Evolutionary conservation across 2,888 invertebrate genomes (phyloP).

Genomic region (Scaptomyza cyrtandrae): DNA sequence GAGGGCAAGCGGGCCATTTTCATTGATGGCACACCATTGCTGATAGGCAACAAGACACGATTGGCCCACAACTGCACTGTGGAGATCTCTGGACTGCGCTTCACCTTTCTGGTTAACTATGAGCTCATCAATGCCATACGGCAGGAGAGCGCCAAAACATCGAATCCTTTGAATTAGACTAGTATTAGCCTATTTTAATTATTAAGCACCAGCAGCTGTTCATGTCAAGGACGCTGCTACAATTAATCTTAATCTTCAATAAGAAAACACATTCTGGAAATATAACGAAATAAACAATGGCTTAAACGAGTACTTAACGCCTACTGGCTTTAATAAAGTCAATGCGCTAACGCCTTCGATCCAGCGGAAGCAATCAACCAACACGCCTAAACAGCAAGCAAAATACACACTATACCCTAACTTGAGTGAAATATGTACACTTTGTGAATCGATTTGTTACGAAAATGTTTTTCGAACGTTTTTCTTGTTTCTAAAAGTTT

Average conservation of each 20-base stretch:
- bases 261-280: constrained; percentile 57
- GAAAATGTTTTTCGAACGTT: neutral
- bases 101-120: constrained; percentile 96
- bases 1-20: constrained; percentile 97
- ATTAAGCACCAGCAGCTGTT: constrained; percentile 26
- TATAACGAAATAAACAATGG: constrained; percentile 34
- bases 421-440: neutral
- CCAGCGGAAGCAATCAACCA: constrained; percentile 50
- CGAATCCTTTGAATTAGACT: constrained; percentile 85
- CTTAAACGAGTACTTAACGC: constrained; percentile 45
- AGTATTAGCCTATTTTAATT: constrained; percentile 12
- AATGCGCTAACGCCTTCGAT: constrained; percentile 60
- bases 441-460: neutral
- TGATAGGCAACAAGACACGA: constrained; percentile 94
- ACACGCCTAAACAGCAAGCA: constrained; percentile 9
- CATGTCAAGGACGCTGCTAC: constrained; percentile 29
- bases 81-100: constrained; percentile 96
- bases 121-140: constrained; percentile 95
- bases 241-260: constrained; percentile 45
- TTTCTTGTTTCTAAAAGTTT: too few species aligned
- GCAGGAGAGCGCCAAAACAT: constrained; percentile 93
- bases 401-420: neutral
- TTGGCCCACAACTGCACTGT: constrained; percentile 97
- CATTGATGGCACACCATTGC: constrained; percentile 95
- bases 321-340: constrained; percentile 34